phyloP scores from a whole-genome alignment of 2,888 invertebrate genomes.

The Frankliniella intonsa region DNA sequence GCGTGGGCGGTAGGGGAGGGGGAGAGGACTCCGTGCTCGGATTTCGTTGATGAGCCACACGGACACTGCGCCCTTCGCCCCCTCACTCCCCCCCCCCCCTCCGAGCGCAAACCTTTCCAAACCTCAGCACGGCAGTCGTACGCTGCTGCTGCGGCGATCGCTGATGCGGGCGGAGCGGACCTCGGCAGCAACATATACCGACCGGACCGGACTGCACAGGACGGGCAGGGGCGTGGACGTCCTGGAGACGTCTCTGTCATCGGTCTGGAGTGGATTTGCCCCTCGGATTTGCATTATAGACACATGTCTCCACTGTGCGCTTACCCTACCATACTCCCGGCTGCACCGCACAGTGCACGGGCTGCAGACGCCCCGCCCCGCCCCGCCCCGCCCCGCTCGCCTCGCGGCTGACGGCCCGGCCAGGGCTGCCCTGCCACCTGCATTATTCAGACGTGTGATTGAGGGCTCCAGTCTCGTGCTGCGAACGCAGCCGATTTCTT shows the following conservation, averaged over 20 bases:
- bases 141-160: background rate
- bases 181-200: background rate
- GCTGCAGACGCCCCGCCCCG: no score
- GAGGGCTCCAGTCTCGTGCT: background rate
- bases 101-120: background rate
- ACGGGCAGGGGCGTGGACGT: no score
- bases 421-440: background rate
- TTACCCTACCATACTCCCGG: no score
- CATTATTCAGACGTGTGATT: conserved; percentile 1
- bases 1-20: background rate
- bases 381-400: no score
- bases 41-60: background rate
- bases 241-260: no score
- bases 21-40: background rate
- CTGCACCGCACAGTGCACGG: no score
- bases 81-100: background rate
- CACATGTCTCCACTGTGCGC: no score
- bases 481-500: background rate
- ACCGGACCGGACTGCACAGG: no score
- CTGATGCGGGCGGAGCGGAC: background rate
- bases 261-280: no score
- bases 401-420: no score
- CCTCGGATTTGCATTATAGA: no score
- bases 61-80: background rate
- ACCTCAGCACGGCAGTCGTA: background rate